Base-by-base conservation (phyloP, 2,797 vertebrate genomes). In the Lophotriccus pileatus region DNA sequence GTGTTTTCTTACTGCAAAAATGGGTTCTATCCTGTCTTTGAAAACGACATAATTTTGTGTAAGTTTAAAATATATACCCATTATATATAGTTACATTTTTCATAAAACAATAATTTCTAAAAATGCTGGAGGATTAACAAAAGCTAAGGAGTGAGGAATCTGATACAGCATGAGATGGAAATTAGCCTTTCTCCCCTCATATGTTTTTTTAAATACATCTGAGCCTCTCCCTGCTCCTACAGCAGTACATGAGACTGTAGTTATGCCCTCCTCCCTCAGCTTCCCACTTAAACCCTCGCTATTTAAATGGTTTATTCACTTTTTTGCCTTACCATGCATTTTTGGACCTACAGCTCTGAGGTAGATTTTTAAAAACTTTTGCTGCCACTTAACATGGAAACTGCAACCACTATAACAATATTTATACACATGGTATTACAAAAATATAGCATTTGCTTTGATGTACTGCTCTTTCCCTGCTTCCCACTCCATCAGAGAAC, bases 381-480 rank as follows among this genome's bases (percentile, higher is more conserved):
- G 53, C 34, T 84, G 68, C 66, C 64, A 79, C n/a, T 49, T 81
- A 28, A 22, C 60, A 85, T 21, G 43, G 53, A 75, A 96, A 89
- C 58, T 66, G 63, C 41, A 47, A 84, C 20, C 16, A 19, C 69
- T 78, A 36, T 46, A 62, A 44, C 53, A 90, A 59, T 94, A 93
- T 95, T 96, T 94, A 89, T 56, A 88, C 82, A 94, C 0, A 4
- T 63, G 83, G 27, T n/a, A 36, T 52, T 94, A 95, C 18, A 92
- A 90, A 94, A 92, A 46, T 32, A 89, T 9, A 92, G 25, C 13
- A 16, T 72, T 75, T 74, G 34, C 85, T 96, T 90, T 85, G 80
- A 93, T 75, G 50, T 49, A 53, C 44, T 73, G 16, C 24, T 80
- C 44, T 62, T 70, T 50, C 34, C 58, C 86, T 69, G 79, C 53